Base-by-base conservation (phyloP, 2,888 invertebrate species). In the Melinopterus prodromus region DNA sequence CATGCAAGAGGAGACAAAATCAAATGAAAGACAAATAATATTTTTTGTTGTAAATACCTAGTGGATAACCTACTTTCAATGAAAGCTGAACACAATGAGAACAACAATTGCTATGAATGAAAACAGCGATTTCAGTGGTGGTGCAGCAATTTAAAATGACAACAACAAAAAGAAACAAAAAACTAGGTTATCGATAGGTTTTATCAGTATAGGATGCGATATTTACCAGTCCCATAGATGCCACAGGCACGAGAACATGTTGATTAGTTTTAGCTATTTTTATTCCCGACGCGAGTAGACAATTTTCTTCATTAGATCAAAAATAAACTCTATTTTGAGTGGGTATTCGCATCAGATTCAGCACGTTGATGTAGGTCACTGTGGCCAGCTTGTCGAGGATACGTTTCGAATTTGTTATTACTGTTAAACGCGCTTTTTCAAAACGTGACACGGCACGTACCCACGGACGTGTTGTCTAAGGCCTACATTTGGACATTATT, bases 181-280 rank as follows among this genome's bases (percentile, higher is more conserved):
- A 26, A 26, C 26, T 26, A 26, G 26, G 26, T 26, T 26, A 26
- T 26, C 26, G 26, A 26, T 26, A 26, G 26, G 26, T 1, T 26
- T 26, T 26, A 53, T 53, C 53, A n/a, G n/a, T 53, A 4, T 53
- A 53, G 53, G 35, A 53, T 76, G 36, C 35, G 36, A 77, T 83
- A 82, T 82, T 84, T 86, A 87, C 86, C 86, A 86, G 82, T 85
- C 86, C 85, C 86, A 86, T 82, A 86, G 82, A 81, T 92, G 92
- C 91, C 92, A 93, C 85, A 93, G 90, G 88, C 93, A 93, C 85
- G 83, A 82, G 79, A 83, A 84, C 83, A 84, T 83, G 79, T 82
- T 81, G 81, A 74, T 36, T 74, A 35, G 26, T 26, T n/a, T 16
- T 35, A 53, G 74, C 9, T 74, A 74, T 74, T 74, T 74, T 74